phyloP scores from a whole-genome alignment of 2,113 vertebrate genomes.

The Arvicanthis niloticus region DNA sequence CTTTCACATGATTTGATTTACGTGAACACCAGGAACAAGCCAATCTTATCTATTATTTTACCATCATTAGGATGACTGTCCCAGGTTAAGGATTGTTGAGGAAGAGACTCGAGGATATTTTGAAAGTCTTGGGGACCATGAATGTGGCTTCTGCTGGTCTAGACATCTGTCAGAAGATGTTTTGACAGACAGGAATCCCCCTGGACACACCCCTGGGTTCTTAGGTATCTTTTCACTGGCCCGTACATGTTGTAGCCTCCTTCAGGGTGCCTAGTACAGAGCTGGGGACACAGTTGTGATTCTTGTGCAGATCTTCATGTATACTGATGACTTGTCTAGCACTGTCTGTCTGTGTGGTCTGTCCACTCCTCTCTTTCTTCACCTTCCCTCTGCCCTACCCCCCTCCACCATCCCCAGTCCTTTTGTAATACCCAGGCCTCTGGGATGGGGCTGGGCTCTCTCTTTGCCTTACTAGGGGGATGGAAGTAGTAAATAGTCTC shows the following conservation, averaged over 20 bases:
- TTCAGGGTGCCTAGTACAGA: background rate
- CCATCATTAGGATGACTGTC: background rate
- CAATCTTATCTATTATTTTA: background rate
- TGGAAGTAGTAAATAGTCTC: background rate
- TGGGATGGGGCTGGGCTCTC: background rate
- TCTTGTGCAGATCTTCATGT: background rate
- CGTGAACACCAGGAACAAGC: background rate
- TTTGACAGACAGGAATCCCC: background rate
- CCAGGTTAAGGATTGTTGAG: background rate
- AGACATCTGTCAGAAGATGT: background rate
- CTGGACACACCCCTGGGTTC: accelerated
- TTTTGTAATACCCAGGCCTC: background rate
- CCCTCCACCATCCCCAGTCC: background rate
- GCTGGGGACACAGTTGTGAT: background rate
- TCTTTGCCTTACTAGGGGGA: background rate
- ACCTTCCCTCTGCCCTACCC: background rate
- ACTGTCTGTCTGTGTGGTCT: background rate
- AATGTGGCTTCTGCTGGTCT: background rate
- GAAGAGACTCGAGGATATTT: background rate
- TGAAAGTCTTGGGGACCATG: background rate
- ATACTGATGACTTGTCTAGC: background rate
- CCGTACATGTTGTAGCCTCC: accelerated
- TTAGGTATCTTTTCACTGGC: background rate
- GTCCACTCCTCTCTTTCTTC: no score
- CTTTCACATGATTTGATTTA: background rate